Percentiles rank a stretch among this genome's conserved stretches.
Conservation (phyloP, 2,888 invertebrate species). For the Onthophagus sagittarius region DNA sequence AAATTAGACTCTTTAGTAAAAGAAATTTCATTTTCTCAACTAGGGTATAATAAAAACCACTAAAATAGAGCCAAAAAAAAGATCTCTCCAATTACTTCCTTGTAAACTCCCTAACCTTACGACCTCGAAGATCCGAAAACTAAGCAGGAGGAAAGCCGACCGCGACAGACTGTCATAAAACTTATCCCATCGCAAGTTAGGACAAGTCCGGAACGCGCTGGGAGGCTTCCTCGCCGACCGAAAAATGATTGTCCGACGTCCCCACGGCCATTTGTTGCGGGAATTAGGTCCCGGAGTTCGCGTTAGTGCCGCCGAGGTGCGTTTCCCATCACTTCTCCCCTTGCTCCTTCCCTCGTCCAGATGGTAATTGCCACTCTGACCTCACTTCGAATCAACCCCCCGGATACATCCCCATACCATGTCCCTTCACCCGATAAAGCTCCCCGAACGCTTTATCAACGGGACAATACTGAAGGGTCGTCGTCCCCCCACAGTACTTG, state of each 20-base stretch:
- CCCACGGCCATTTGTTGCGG: background rate
- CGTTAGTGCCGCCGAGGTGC: background rate
- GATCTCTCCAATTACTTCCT: background rate
- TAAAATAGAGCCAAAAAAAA: background rate
- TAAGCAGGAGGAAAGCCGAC: background rate
- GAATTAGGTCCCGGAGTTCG: background rate
- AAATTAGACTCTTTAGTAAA: too few species aligned
- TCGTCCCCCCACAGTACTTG: background rate
- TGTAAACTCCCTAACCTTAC: background rate
- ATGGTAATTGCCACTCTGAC: background rate
- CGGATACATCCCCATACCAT: background rate
- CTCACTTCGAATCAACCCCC: background rate
- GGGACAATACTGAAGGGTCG: background rate
- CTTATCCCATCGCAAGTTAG: background rate
- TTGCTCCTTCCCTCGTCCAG: background rate
- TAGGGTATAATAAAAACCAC: background rate
- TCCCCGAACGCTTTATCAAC: background rate
- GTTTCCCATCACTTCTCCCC: background rate
- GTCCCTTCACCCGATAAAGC: background rate
- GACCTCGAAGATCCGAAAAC: background rate
- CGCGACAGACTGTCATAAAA: background rate
- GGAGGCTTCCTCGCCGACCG: background rate
- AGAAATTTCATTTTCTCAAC: background rate
- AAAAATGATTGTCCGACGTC: background rate
- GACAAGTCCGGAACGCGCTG: background rate